A percentile compares a stretch with the other conserved stretches of the same genome.
phyloP scores from a whole-genome alignment of 2,797 vertebrate genomes.

The Poeciliopsis infans region DNA sequence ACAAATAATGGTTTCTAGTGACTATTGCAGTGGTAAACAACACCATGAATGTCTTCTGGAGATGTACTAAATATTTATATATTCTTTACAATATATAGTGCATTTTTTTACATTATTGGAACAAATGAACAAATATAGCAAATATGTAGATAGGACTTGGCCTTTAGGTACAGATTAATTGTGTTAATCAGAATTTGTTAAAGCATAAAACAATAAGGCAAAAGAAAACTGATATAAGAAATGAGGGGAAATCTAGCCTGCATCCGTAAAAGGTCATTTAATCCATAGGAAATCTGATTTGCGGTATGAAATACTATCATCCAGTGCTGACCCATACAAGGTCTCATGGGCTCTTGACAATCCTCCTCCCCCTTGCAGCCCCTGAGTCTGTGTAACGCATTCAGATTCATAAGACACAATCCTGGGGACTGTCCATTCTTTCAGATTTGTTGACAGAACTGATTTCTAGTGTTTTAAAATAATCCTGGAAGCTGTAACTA shows the following conservation, averaged over 20 bases:
- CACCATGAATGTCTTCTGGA: background rate
- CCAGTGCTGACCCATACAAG: background rate
- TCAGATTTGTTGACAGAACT: background rate
- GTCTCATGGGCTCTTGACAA: conserved; percentile 1
- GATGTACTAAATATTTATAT: background rate
- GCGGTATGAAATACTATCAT: conserved; percentile 1
- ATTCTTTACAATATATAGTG: background rate
- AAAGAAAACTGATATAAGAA: background rate
- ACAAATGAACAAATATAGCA: background rate
- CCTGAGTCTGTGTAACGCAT: background rate
- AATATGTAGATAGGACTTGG: no score
- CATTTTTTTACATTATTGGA: background rate
- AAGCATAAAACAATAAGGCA: background rate
- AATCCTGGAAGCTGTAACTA: background rate
- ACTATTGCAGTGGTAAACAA: background rate
- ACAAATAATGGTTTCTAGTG: background rate
- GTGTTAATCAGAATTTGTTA: background rate
- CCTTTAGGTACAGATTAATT: background rate
- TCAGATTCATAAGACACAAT: background rate
- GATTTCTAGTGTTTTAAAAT: conserved; percentile 4
- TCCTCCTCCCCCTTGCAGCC: conserved; percentile 3
- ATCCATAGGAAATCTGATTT: background rate
- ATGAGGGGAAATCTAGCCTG: background rate
- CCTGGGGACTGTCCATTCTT: background rate
- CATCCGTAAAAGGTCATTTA: background rate